Evolutionary conservation across 2,113 vertebrate species (phyloP), one percentile per base, ranked within the genome.

Genomic region (Pungitius pungitius): DNA sequence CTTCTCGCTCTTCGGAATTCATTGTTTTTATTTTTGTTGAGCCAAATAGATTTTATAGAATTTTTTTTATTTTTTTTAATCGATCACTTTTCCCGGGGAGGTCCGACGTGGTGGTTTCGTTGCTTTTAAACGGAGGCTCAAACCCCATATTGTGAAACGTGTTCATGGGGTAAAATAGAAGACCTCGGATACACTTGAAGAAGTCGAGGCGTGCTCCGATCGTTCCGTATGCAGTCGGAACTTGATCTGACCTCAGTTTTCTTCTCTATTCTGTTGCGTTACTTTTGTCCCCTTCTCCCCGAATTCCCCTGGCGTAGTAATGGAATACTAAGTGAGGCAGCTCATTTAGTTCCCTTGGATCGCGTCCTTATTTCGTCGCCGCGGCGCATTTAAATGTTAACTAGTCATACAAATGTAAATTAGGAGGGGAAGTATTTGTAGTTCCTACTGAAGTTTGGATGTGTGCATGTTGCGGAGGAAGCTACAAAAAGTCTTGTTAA

Each of bases 371-470:
- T 90, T 89, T 85, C 85, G 84, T 87, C 83, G 87, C 90, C 66
- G 88, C 85, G 88, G 74, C 84, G 92, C 92, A 93, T 94, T 93
- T 94, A 92, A 93, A 94, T 94, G 93, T 93, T 92, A 93, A 93
- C 88, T 86, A 93, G 93, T 90, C 88, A 93, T 93, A 93, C 80
- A 94, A 73, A 94, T 94, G 94, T 79, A 93, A 93, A 94, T 94
- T 86, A 92, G 86, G 52, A 92, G 84, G 87, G 91, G 91, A 92
- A 92, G 92, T 87, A 70, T 91, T 91, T 90, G 90, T 69, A 85
- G 86, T 80, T 63, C 72, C 83, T 35, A 40, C 84, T 90, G 83
- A 84, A 89, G 83, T 89, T 86, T 82, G 78, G 75, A 89, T 90
- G 80, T 86, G 86, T 88, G 91, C 45, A 61, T 83, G 87, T 90